These are phyloP conservation scores for Drosophila auraria DNA, from an alignment of 1,140 invertebrate genomes.

Conservation along the genomic window DNA sequence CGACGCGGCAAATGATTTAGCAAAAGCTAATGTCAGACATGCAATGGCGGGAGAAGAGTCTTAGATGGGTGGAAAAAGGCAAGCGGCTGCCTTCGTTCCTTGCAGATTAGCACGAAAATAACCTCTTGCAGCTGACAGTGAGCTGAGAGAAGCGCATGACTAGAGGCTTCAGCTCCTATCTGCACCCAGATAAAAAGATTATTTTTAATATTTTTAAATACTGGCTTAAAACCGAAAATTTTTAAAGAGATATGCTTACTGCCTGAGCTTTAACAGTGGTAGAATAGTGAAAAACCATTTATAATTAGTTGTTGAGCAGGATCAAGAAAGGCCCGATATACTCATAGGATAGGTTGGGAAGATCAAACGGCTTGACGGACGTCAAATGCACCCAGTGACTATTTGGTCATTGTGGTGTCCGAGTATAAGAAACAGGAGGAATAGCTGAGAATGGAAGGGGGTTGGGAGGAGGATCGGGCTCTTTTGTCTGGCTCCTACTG, in stretches of 20 bases:
- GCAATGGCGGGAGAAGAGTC: slow-evolving; percentile 23
- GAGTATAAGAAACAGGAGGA: too few relatives aligned
- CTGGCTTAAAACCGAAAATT: background rate
- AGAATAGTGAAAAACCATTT: too few relatives aligned
- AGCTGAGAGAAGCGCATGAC: background rate
- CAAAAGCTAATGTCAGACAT: slow-evolving; percentile 55
- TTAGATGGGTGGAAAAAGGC: background rate
- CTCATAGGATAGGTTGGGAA: too few relatives aligned
- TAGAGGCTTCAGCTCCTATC: background rate
- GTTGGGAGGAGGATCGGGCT: too few relatives aligned
- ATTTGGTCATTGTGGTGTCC: too few relatives aligned
- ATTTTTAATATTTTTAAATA: background rate
- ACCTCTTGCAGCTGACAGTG: background rate
- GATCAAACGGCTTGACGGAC: too few relatives aligned
- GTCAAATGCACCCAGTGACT: too few relatives aligned
- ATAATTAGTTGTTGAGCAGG: too few relatives aligned
- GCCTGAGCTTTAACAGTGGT: background rate
- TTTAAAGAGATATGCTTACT: background rate
- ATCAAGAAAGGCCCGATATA: too few relatives aligned
- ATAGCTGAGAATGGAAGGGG: too few relatives aligned
- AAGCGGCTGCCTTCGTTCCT: background rate
- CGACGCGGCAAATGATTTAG: slow-evolving; percentile 50
- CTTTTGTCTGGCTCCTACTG: too few relatives aligned
- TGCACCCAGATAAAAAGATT: background rate
- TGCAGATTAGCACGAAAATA: background rate